These are phyloP conservation scores for human (Homo sapiens) DNA, from an alignment of 2,113 vertebrate genomes.

Conservation along the genomic window GRCh38 chr11:83051501-83052000, in stretches of 20 bases:
- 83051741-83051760: background rate
- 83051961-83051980: slow-evolving; percentile 49
- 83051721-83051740: background rate
- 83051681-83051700: background rate
- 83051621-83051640: background rate
- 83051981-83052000: slow-evolving; percentile 46
- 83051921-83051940: background rate
- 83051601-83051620: slow-evolving; percentile 38
- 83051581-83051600: slow-evolving; percentile 32
- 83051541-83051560: background rate
- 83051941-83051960: background rate
- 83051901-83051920: background rate
- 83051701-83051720: background rate
- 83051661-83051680: background rate
- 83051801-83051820: background rate
- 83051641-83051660: background rate
- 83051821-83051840: slow-evolving; percentile 1
- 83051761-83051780: background rate
- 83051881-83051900: slow-evolving; percentile 31
- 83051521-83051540: background rate
- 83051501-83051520: slow-evolving; percentile 23
- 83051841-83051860: background rate
- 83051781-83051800: slow-evolving; percentile 19
- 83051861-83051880: slow-evolving; percentile 1
- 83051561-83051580: slow-evolving; percentile 7